Evolutionary conservation across 2,888 invertebrate species (phyloP), one percentile per base, ranked within the genome.

Genomic region (Colostygia pectinataria): DNA sequence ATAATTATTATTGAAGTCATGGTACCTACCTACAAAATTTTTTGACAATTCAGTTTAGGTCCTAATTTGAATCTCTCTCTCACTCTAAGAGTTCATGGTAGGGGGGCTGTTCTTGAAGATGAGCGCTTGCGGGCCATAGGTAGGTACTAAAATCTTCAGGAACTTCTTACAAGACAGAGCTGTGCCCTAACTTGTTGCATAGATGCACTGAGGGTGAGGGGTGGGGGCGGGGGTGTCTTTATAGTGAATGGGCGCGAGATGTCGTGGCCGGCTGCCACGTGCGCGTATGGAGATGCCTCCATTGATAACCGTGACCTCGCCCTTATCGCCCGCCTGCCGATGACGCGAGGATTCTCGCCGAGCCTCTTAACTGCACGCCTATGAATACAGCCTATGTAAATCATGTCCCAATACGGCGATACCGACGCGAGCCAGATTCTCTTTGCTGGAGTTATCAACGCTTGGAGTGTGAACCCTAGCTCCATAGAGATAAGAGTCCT

Each of bases 231-330:
- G 69, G 76, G 70, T 77, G 82, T 84, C 85, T 87, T 83, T 79
- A 83, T 80, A 86, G 91, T 84, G 92, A 92, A 86, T 87, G 88
- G 83, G 87, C 82, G 81, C 85, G 87, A 84, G 88, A 87, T 87
- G 87, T 86, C 85, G 86, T 82, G 87, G 87, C 80, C 84, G 82
- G 82, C 78, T 71, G 73, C 80, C 83, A 81, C 80, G 80, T 80
- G 80, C 83, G 80, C 80, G 88, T 88, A 90, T 89, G 91, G 84
- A 87, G 88, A 89, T 86, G 78, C 81, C 80, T 82, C 81, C 85
- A 89, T 85, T 88, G 88, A 85, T 89, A 88, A 77, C 81, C 80
- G 77, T 90, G 83, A 85, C 86, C 86, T 84, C 81, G 81, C 78
- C 85, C 83, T 87, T 87, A 88, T 85, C 85, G 75, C 83, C 71